Conservation (phyloP, 2,888 invertebrate genomes). For the Serrognathus titanus region DNA sequence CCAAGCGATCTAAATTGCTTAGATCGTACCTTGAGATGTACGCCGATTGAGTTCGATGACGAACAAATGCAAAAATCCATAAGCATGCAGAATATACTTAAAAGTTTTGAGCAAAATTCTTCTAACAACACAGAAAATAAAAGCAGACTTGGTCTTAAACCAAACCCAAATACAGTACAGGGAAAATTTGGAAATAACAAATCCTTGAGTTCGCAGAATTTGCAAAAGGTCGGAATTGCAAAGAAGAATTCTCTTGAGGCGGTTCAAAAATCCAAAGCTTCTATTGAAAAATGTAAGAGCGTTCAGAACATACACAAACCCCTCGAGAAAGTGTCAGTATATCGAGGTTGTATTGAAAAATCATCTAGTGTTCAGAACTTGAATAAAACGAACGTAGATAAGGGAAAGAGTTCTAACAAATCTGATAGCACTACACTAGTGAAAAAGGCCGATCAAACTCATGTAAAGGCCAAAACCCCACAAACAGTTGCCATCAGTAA, state of each 20-base stretch:
- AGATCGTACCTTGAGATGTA: constrained; percentile 28
- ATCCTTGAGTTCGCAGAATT: neutral
- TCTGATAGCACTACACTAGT: too few relatives aligned
- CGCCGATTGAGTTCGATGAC: constrained; percentile 7
- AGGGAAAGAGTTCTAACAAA: too few relatives aligned
- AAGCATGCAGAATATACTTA: constrained; percentile 24
- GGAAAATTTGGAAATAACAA: neutral
- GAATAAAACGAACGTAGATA: constrained; percentile 3
- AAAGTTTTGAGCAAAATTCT: neutral
- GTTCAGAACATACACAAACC: constrained; percentile 22
- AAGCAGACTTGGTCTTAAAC: too few relatives aligned
- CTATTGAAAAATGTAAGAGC: constrained; percentile 12
- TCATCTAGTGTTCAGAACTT: constrained; percentile 21
- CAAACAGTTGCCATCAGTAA: too few relatives aligned
- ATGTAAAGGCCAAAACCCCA: too few relatives aligned
- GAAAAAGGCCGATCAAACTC: too few relatives aligned
- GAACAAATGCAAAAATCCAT: constrained; percentile 14
- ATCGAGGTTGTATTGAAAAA: neutral
- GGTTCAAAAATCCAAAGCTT: neutral
- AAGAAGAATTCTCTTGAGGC: neutral
- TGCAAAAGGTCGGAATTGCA: neutral
- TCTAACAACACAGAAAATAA: too few relatives aligned
- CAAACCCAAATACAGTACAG: too few relatives aligned
- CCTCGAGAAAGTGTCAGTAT: too few relatives aligned
- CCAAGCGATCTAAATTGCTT: constrained; percentile 43